phyloP scores from a whole-genome alignment of 2,113 vertebrate genomes.

The Pagrus major region DNA sequence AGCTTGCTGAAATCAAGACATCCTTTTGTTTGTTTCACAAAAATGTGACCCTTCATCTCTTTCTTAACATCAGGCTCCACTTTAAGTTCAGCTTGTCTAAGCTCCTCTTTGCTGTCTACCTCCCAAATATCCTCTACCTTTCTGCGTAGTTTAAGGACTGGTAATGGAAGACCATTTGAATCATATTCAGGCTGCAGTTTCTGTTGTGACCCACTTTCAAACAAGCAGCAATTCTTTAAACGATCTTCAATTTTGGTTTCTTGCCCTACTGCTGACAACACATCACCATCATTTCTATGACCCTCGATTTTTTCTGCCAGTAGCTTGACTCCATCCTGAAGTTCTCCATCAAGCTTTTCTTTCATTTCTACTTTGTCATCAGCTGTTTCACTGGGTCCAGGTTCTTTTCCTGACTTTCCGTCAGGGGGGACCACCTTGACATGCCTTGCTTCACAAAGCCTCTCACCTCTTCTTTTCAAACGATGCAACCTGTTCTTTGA shows the following conservation, averaged over 20 bases:
- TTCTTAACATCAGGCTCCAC: constrained; percentile 44
- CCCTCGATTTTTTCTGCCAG: constrained; percentile 6
- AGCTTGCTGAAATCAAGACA: constrained; percentile 51
- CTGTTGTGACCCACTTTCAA: constrained; percentile 52
- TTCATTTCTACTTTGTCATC: constrained; percentile 24
- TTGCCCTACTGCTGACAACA: background rate
- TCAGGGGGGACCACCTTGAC: background rate
- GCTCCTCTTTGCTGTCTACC: constrained; percentile 74
- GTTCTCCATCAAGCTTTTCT: constrained; percentile 13
- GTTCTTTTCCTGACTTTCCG: constrained; percentile 3
- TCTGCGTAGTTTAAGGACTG: constrained; percentile 80
- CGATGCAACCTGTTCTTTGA: constrained; percentile 74
- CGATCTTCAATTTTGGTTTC: constrained; percentile 67
- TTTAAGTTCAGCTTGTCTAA: constrained; percentile 31
- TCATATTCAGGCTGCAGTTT: constrained; percentile 49
- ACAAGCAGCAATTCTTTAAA: constrained; percentile 69
- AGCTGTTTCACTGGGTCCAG: background rate
- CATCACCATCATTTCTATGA: background rate
- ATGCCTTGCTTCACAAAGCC: constrained; percentile 37
- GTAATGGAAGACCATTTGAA: constrained; percentile 62
- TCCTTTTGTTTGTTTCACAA: constrained; percentile 58
- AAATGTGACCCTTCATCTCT: constrained; percentile 33
- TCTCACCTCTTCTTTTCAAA: constrained; percentile 67
- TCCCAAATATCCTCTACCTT: constrained; percentile 82
- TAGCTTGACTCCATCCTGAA: background rate